Base-by-base conservation (phyloP, 2,797 vertebrate genomes). In the Necrosyrtes monachus region DNA sequence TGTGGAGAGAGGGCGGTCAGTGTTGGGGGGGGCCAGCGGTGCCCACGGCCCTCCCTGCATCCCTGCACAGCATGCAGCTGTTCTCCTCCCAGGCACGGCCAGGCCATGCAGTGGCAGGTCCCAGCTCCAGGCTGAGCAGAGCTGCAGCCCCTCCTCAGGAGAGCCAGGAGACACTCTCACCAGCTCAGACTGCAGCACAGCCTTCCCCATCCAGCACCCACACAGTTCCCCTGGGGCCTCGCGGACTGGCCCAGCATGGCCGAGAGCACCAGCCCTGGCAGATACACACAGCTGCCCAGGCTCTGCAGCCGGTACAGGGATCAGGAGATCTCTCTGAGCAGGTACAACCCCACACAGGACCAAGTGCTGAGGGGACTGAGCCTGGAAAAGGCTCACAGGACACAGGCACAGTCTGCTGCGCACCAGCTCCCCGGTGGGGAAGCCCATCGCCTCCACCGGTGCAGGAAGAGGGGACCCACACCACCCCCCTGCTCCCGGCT, bases 401-500 rank as follows among this genome's bases (percentile, higher is more conserved):
- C 28, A 53, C 14, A 6, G 28, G 57, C 39, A 4, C 25, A 25
- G 16, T 0, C 9, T 6, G 18, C 24, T 11, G 24, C 1, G 1
- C 46, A 3, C 10, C 60, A 51, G 22, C 31, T 27, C 43, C 54
- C 41, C 10, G 19, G 19, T 14, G 35, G n/a, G n/a, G 39, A 67
- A 54, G 18, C n/a, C 67, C 41, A 11, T 13, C 3, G 4, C 59
- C 35, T 68, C 64, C 4, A 1, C 46, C 3, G 1, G 20, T 0
- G 9, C 1, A 8, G 62, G 30, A 33, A 57, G 51, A 16, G 35
- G 33, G 35, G 12, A 12, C 37, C 62, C 77, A 11, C 0, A 0
- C 10, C 7, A 0, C 4, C 2, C 13, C 33, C 23, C 6, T 1
- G 2, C 9, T 14, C 14, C 60, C 4, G 0, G 12, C 27, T 6